Conservation (phyloP, 23 tunicate genomes). For the Oikopleura vanhoeffeni region DNA sequence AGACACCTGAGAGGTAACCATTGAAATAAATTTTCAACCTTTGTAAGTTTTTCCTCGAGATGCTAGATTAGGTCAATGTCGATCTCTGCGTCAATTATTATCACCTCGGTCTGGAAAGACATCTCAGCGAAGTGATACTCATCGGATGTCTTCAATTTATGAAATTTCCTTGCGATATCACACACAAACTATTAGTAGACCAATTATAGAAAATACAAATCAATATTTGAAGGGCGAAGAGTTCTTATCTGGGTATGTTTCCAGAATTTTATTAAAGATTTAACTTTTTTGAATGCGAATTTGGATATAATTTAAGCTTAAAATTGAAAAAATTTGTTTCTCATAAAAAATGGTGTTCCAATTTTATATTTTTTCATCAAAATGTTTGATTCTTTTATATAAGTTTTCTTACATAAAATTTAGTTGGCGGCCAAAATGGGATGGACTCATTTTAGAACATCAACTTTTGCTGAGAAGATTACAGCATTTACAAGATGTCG, state of each 20-base stretch:
- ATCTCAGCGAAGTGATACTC: not conserved
- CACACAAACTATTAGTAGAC: not conserved
- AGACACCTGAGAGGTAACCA: too few relatives aligned
- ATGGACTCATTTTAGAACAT: conserved; percentile 8
- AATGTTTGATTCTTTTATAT: too few relatives aligned
- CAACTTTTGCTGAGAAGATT: not conserved
- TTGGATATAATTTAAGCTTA: too few relatives aligned
- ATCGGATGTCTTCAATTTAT: not conserved
- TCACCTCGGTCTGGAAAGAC: not conserved
- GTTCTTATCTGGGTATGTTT: not conserved
- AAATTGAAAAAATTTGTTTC: too few relatives aligned
- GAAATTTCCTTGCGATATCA: conserved; percentile 7
- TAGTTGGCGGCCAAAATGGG: conserved; percentile 15
- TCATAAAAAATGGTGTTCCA: too few relatives aligned
- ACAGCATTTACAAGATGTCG: conserved; percentile 1
- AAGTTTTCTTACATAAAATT: too few relatives aligned
- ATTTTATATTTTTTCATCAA: too few relatives aligned
- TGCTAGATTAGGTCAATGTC: not conserved
- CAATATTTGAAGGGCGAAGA: conserved; percentile 13
- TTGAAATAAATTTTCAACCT: too few relatives aligned
- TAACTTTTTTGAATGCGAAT: too few relatives aligned
- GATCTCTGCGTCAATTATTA: not conserved
- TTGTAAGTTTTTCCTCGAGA: conserved; percentile 14
- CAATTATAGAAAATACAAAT: not conserved
- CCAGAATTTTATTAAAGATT: too few relatives aligned